phyloP scores from a whole-genome alignment of 1,140 invertebrate genomes.

The Drosophila dunni region DNA sequence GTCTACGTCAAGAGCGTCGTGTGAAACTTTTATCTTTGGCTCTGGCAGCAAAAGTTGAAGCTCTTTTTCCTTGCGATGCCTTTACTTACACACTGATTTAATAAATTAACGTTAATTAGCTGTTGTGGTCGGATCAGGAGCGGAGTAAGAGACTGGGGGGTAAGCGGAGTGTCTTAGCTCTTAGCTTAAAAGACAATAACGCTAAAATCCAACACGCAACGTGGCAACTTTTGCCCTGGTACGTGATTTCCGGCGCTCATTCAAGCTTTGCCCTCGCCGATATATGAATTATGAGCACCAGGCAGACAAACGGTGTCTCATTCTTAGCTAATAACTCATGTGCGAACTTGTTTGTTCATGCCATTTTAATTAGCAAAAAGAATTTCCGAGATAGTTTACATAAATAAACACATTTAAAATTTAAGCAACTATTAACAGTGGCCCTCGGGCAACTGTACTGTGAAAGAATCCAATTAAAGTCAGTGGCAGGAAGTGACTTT shows the following conservation, averaged over 20 bases:
- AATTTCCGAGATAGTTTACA: not conserved
- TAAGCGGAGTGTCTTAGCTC: conserved; percentile 16
- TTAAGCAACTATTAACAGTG: conserved; percentile 6
- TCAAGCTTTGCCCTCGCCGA: conserved; percentile 64
- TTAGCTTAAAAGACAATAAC: conserved; percentile 81
- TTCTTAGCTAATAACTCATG: conserved; percentile 58
- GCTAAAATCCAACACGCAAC: conserved; percentile 73
- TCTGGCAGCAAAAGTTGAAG: conserved; percentile 27
- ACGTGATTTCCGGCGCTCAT: conserved; percentile 72
- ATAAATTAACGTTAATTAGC: conserved; percentile 85
- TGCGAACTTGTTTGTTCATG: conserved; percentile 62
- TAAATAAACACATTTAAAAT: conserved; percentile 42
- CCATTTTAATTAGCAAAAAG: conserved; percentile 70
- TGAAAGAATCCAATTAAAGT: conserved; percentile 74
- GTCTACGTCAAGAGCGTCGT: conserved; percentile 42
- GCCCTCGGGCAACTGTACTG: conserved; percentile 4
- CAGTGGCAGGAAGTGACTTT: conserved; percentile 45
- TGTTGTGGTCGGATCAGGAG: conserved; percentile 74
- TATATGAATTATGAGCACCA: conserved; percentile 71
- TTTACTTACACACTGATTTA: conserved; percentile 84
- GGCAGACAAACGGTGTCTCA: conserved; percentile 48
- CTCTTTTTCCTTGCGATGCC: conserved; percentile 44
- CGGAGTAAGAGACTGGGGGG: not conserved
- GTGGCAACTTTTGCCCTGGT: conserved; percentile 67
- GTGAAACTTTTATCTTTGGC: conserved; percentile 79